Evolutionary conservation across 1,140 invertebrate species (phyloP), one percentile per base, ranked within the genome.

Genomic region (Argopecten irradians): DNA sequence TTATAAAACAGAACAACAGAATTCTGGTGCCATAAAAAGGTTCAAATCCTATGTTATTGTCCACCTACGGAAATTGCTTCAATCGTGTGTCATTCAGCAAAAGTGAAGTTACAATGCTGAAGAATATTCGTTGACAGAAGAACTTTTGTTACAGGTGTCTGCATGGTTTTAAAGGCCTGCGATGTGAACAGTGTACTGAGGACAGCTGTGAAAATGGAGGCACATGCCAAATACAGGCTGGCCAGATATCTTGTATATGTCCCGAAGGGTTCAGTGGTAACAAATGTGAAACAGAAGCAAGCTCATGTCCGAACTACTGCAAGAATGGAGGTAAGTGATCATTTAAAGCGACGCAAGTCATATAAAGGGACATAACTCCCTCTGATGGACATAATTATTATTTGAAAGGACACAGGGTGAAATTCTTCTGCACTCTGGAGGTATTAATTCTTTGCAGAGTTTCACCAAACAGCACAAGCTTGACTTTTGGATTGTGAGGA

Each of bases 151-250:
- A 41, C 43, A 91, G 91, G 13, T 95, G 95, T 89, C 92, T 90
- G 34, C 83, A 88, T 71, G 93, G 92, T 33, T 92, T 55, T 34
- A 86, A 34, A 89, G 92, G 92, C 93, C 11, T 91, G 92, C 95
- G 96, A 87, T 96, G 96, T 89, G 96, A 97, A 95, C 96, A 96
- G 7, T 97, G 97, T 93, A 93, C 95, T 0, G 94, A 95, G 84
- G 41, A 92, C 0, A 95, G 94, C 87, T 97, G 97, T 93, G 90
- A 95, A 34, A 96, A 97, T 91, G 95, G 96, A 34, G 94, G 93
- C 19, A 89, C 92, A 22, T 94, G 91, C 88, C 88, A 82, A 36
- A 71, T 55, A 43, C 90, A 83, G 87, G 39, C 34, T 86, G 84
- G 82, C 39, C 32, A 55, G 35, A 41, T 93, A 90, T 85, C 0